phyloP scores from a whole-genome alignment of 2,888 invertebrate species.

The Drosophila nr. medialis region DNA sequence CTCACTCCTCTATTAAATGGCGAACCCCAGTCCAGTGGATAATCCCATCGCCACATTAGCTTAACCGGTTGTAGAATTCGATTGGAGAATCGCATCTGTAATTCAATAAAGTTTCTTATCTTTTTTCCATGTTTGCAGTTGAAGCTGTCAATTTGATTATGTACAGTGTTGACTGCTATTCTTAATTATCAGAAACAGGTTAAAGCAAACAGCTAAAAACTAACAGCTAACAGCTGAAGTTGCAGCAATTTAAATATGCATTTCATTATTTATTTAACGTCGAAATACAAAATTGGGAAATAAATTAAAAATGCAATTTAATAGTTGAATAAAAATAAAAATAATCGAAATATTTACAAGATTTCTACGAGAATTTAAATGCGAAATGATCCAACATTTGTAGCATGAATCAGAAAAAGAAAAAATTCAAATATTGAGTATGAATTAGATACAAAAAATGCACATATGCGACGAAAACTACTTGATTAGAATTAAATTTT shows the following conservation, averaged over 20 bases:
- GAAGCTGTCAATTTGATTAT: conserved; percentile 14
- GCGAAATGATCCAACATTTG: background rate
- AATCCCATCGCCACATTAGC: conserved; percentile 25
- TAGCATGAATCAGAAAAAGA: background rate
- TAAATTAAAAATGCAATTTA: background rate
- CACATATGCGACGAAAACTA: background rate
- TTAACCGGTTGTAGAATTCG: conserved; percentile 52
- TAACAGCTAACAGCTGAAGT: background rate
- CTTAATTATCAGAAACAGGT: background rate
- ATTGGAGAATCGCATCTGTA: conserved; percentile 47
- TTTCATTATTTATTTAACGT: background rate
- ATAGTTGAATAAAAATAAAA: background rate
- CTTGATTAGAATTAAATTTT: background rate
- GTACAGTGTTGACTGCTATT: background rate
- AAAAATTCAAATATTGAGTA: background rate
- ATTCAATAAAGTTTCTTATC: conserved; percentile 33
- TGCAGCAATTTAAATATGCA: background rate
- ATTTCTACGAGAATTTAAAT: background rate
- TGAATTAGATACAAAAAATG: background rate
- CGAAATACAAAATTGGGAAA: background rate
- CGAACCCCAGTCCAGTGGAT: conserved; percentile 5
- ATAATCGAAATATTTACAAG: background rate
- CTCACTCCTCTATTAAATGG: conserved; percentile 50
- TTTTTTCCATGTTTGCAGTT: conserved; percentile 6
- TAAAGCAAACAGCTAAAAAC: background rate